Evolutionary conservation across 2,888 invertebrate genomes (phyloP).

Genomic region (Marasmarcha lunaedactyla): DNA sequence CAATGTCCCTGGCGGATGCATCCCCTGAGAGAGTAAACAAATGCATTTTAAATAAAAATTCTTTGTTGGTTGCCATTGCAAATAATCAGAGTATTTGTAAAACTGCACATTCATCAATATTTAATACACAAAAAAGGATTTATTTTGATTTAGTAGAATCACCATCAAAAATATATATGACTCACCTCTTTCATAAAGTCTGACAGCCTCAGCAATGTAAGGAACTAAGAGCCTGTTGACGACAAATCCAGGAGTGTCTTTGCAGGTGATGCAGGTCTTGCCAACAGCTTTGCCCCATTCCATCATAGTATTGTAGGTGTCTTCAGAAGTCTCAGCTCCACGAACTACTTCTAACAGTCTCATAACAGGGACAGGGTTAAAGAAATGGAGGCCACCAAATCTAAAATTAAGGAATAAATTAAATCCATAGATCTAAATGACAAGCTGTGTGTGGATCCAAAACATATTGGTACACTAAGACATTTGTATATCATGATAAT

Average conservation of each 20-base stretch:
- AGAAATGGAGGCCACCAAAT: constrained; percentile 92
- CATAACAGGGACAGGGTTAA: constrained; percentile 94
- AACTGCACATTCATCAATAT: no score
- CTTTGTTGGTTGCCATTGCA: background rate
- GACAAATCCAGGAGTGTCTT: constrained; percentile 93
- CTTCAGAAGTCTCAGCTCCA: constrained; percentile 80
- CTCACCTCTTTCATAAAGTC: constrained; percentile 83
- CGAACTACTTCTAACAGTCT: constrained; percentile 86
- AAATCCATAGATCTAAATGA: no score
- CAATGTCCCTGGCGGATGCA: constrained; percentile 80
- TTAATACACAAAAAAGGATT: no score
- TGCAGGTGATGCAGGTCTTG: constrained; percentile 88
- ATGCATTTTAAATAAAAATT: no score
- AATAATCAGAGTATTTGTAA: background rate
- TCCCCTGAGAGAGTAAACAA: constrained; percentile 55
- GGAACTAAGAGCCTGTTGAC: constrained; percentile 90
- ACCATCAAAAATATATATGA: no score
- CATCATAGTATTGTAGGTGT: constrained; percentile 78
- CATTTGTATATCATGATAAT: background rate
- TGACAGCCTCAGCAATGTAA: constrained; percentile 83
- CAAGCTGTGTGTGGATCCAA: no score
- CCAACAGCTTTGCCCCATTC: constrained; percentile 86
- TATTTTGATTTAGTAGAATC: no score
- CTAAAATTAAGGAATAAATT: constrained; percentile 23
- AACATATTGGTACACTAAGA: background rate